Base-by-base conservation (phyloP, 92 coral and sea anemone species). In the Plumapathes pennacea region DNA sequence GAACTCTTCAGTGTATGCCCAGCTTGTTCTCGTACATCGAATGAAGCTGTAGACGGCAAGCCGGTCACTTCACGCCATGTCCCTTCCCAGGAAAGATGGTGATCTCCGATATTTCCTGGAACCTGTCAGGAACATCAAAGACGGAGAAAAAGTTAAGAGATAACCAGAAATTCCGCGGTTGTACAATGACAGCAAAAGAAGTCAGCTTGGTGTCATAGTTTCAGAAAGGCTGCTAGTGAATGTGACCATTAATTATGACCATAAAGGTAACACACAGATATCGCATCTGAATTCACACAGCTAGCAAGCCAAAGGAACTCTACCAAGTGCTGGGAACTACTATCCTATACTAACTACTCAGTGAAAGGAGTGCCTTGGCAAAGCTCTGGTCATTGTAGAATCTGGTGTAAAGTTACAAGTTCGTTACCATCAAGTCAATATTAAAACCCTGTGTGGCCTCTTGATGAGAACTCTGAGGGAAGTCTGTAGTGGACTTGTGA, bases 1-100 rank as follows among this genome's bases (percentile, higher is more conserved):
- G 97, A 75, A 38, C 96, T 86, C 50, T 91, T 91, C 19, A 91
- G 66, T 22, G 97, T 87, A 57, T 84, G 90, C 1, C 97, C 97
- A 2, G 97, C 97, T 61, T 91, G 85, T 65, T 91, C 80, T 46
- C 97, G 78, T 52, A 91, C 79, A 45, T 71, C 67, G 56, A 91
- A 91, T 19, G 97, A 91, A 5, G 97, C 80, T 18, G 48, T 63
- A 4, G 62, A 72, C n/a, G 86, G 69, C 24, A 91, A 42, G 4
- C 89, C 96, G 18, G 79, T 75, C 7, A 91, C 75, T 30, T 81
- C 77, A 21, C 97, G 86, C 97, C 97, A 91, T 15, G 88, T 71
- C 12, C 97, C 89, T 40, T 91, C 97, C 97, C 97, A 91, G 0
- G 86, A 77, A 7, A 91, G 26, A 0, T 80, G 62, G 41, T 91